These are phyloP conservation scores for Bellardia pandia DNA, from an alignment of 2,888 invertebrate genomes.

Conservation along the genomic window DNA sequence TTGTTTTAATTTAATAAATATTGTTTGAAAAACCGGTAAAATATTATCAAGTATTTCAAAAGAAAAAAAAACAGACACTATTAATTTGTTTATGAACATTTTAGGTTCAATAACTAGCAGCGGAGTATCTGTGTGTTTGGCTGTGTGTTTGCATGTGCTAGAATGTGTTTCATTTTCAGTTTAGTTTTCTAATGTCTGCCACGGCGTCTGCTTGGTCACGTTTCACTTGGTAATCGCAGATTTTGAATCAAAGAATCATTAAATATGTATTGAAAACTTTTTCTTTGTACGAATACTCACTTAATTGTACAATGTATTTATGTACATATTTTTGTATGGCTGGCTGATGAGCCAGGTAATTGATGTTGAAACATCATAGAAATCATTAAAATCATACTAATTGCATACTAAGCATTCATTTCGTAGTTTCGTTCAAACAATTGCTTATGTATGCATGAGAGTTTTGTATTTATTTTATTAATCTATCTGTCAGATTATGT, in stretches of 20 bases:
- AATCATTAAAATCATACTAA: conserved; percentile 20
- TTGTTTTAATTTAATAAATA: conserved; percentile 30
- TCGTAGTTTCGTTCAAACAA: conserved; percentile 10
- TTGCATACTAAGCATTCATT: not conserved
- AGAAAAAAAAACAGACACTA: not conserved
- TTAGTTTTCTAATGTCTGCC: conserved; percentile 55
- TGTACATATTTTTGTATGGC: too few species aligned
- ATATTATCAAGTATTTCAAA: conserved; percentile 18
- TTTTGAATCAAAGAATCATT: conserved; percentile 40
- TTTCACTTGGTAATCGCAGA: conserved; percentile 58
- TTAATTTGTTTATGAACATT: conserved; percentile 28
- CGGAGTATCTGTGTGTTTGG: not conserved
- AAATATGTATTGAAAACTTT: conserved; percentile 41
- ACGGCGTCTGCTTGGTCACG: conserved; percentile 67
- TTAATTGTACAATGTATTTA: too few species aligned
- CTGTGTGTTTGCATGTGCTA: not conserved
- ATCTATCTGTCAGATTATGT: conserved; percentile 9
- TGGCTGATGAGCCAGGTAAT: conserved; percentile 21
- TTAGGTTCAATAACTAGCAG: conserved; percentile 25
- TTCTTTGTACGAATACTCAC: not conserved
- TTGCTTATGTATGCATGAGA: conserved; percentile 6
- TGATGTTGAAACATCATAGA: conserved; percentile 27
- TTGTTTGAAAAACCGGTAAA: conserved; percentile 40
- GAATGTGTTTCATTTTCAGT: conserved; percentile 25
- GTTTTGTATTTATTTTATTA: conserved; percentile 6